Percentiles rank a stretch among this genome's conserved stretches.
Conservation (phyloP, 2,888 invertebrate species). For the Megastigmus dorsalis region DNA sequence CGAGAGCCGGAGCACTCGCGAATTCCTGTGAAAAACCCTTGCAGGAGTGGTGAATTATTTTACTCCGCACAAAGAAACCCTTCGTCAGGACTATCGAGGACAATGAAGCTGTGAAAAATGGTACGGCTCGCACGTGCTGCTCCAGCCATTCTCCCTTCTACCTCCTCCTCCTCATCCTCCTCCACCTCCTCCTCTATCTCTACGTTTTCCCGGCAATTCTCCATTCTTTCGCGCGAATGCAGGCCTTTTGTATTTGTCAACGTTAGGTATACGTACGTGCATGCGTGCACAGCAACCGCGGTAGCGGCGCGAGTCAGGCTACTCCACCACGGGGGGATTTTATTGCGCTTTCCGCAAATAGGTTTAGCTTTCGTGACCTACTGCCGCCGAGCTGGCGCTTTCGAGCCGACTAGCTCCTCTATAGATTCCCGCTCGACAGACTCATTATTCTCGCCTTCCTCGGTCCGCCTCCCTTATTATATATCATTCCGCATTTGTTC, state of each 20-base stretch:
- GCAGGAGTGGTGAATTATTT: constrained; percentile 57
- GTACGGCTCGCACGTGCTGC: constrained; percentile 56
- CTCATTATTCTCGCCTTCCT: neutral
- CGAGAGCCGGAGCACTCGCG: constrained; percentile 18
- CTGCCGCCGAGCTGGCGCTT: neutral
- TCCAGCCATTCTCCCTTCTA: constrained; percentile 10
- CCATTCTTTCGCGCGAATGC: constrained; percentile 57
- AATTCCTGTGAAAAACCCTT: constrained; percentile 40
- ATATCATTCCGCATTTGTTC: too few relatives aligned
- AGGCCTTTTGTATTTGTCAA: constrained; percentile 61
- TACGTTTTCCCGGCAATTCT: constrained; percentile 53
- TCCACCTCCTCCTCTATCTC: neutral
- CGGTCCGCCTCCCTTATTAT: too few relatives aligned
- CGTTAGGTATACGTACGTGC: constrained; percentile 27
- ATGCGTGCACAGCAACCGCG: constrained; percentile 38
- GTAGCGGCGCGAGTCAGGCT: constrained; percentile 2
- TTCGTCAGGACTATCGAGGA: constrained; percentile 60
- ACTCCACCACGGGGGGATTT: constrained; percentile 46
- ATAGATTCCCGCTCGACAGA: neutral
- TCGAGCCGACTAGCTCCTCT: neutral
- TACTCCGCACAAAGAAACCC: constrained; percentile 58
- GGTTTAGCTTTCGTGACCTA: constrained; percentile 46
- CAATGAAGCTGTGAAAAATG: constrained; percentile 65
- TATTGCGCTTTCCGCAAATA: constrained; percentile 57
- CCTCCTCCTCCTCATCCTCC: neutral